A percentile compares a stretch with the other conserved stretches of the same genome.
Conservation (phyloP, 2,113 vertebrate genomes). For the Neodontobutis hainanensis region DNA sequence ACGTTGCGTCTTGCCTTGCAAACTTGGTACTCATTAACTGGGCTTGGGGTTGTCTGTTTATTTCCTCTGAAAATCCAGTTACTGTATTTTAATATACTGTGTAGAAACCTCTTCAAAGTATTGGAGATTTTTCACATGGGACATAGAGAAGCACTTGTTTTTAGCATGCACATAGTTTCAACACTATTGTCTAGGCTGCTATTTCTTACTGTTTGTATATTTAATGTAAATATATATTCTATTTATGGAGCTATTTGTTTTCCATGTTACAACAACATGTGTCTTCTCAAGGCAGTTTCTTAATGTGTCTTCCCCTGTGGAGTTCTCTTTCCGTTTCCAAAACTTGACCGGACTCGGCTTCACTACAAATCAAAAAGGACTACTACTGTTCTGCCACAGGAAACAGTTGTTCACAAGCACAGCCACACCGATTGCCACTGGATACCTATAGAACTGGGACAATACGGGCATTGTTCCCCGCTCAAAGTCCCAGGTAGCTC, state of each 20-base stretch:
- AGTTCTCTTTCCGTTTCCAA: slow-evolving; percentile 28
- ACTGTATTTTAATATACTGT: slow-evolving; percentile 74
- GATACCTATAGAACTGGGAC: slow-evolving; percentile 71
- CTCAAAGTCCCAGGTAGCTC: slow-evolving; percentile 67
- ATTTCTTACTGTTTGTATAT: slow-evolving; percentile 84
- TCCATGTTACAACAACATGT: slow-evolving; percentile 49
- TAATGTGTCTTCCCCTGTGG: slow-evolving; percentile 45
- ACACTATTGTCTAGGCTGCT: slow-evolving; percentile 85
- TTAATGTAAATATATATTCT: slow-evolving; percentile 83
- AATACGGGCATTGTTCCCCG: slow-evolving; percentile 65
- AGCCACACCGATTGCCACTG: slow-evolving; percentile 47
- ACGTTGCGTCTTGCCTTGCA: slow-evolving; percentile 52
- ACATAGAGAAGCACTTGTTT: slow-evolving; percentile 82
- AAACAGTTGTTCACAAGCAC: slow-evolving; percentile 67
- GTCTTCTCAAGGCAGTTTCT: slow-evolving; percentile 58
- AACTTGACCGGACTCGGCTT: slow-evolving; percentile 24
- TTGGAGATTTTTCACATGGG: slow-evolving; percentile 71
- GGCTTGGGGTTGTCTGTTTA: slow-evolving; percentile 65
- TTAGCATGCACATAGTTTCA: slow-evolving; percentile 80
- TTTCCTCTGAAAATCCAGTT: slow-evolving; percentile 74
- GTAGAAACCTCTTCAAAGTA: slow-evolving; percentile 62
- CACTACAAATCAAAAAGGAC: slow-evolving; percentile 42
- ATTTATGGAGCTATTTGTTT: slow-evolving; percentile 74
- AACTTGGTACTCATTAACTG: slow-evolving; percentile 73
- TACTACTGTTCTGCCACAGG: slow-evolving; percentile 51